Base-by-base conservation (phyloP, 2,113 vertebrate species). In the Ovibos moschatus region DNA sequence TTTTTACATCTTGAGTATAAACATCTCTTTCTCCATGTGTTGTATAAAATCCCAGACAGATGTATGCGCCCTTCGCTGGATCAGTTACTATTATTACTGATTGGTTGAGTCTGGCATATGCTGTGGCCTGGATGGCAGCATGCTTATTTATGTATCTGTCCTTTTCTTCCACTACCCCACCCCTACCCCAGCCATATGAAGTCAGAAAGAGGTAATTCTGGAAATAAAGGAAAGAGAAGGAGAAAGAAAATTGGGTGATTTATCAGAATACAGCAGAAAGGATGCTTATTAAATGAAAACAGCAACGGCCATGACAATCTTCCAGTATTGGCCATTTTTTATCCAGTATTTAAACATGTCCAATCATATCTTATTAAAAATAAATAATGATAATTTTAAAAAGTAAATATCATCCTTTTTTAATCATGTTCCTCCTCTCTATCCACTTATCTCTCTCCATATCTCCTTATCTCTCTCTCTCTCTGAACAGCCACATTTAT, bases 151-250 rank as follows among this genome's bases (percentile, higher is more conserved):
- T 28, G 47, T 25, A 15, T 27, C 11, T 71, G 16, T 14, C 27
- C 36, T 2, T 7, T 3, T 79, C 3, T 10, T 25, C 3, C 5
- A 0, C 6, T 7, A 0, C 1, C 7, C 7, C 11, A 3, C 19
- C 78, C 9, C 16, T 0, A 0, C 2, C 11, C 30, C 14, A 81
- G n/a, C 5, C 30, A 25, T 12, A 58, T 64, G 55, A 30, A 64
- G 25, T 23, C 23, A 50, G 17, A 40, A 89, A 71, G 47, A 67
- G 43, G 1, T 36, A 50, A 91, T 57, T 55, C 30, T 91, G 12
- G 76, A 86, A 87, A 43, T 14, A 55, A 83, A 64, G 45, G 7
- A 40, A n/a, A 57, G 14, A 92, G 16, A 58, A 33, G 82, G 8
- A 40, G 4, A 43, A 83, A 28, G 17, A 58, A 27, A 78, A 28